A percentile compares a stretch with the other conserved stretches of the same genome.
Evolutionary conservation across 1,140 invertebrate species (phyloP).

Genomic region (Hermatobates lingyangjiaoensis): DNA sequence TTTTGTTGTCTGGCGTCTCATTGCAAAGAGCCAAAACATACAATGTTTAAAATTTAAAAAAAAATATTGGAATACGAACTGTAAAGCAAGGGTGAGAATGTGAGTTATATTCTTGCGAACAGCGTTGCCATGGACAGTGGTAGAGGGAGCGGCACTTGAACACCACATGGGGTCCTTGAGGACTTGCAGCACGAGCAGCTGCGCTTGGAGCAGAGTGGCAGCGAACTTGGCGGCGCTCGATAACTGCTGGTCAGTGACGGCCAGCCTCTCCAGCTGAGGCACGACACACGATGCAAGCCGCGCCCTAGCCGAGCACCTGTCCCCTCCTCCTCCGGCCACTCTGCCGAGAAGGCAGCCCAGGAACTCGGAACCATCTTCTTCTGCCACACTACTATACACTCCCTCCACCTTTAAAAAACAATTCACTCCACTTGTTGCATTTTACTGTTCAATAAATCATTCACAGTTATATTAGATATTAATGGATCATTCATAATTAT

Average conservation of each 20-base stretch:
- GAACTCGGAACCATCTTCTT: background rate
- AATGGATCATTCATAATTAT: too few relatives aligned
- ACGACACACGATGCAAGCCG: background rate
- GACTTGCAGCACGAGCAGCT: conserved; percentile 30
- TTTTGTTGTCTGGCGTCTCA: background rate
- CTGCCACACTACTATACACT: too few relatives aligned
- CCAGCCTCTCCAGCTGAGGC: conserved; percentile 30
- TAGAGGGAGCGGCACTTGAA: conserved; percentile 22
- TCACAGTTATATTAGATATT: too few relatives aligned
- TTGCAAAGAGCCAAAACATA: background rate
- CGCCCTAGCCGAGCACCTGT: background rate
- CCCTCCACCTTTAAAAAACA: too few relatives aligned
- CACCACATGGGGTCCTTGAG: conserved; percentile 26
- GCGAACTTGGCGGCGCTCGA: conserved; percentile 39
- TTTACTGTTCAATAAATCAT: too few relatives aligned
- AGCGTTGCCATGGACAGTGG: conserved; percentile 29
- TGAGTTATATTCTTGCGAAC: conserved; percentile 35
- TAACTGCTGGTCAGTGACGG: conserved; percentile 65
- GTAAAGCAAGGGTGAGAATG: conserved; percentile 51
- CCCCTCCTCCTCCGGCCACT: background rate
- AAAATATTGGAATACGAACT: conserved; percentile 19
- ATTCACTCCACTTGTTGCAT: too few relatives aligned
- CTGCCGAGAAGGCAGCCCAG: background rate
- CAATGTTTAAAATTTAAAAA: background rate
- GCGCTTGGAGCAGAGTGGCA: conserved; percentile 50